Conservation (phyloP, 92 coral and sea anemone species). For the Umimayanthus kanabou region DNA sequence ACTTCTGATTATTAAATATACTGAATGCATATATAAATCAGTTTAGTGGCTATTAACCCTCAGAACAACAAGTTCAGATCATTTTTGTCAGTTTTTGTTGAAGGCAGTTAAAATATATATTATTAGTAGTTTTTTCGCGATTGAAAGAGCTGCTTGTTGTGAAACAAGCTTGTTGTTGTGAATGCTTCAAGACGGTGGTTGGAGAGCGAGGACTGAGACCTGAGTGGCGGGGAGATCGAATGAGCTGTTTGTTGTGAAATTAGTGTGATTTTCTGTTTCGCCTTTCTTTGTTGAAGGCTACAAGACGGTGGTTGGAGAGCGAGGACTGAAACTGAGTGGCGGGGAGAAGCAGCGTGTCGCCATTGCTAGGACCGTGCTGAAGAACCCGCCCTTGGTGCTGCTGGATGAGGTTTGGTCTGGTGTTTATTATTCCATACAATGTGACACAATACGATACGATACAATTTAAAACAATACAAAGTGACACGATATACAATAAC, state of each 20-base stretch:
- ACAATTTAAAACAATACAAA: too few species aligned
- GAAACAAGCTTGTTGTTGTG: background rate
- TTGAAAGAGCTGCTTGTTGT: background rate
- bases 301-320: conserved; percentile 93
- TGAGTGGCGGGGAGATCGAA: conserved; percentile 85
- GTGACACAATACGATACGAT: background rate
- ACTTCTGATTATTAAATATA: too few species aligned
- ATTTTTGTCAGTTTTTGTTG: too few species aligned
- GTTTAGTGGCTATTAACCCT: too few species aligned
- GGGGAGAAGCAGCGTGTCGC: conserved; percentile 99
- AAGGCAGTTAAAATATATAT: background rate
- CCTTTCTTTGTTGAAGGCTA: conserved; percentile 61
- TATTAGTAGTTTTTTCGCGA: too few species aligned
- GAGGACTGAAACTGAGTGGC: conserved; percentile 95
- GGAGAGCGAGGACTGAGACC: conserved; percentile 94
- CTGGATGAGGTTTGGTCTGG: conserved; percentile 75
- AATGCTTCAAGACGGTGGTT: conserved; percentile 88
- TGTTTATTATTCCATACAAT: too few species aligned
- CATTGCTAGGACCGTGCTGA: conserved; percentile 90
- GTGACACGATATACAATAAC: too few species aligned
- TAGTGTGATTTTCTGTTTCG: background rate
- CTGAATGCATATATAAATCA: too few species aligned
- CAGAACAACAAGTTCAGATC: too few species aligned
- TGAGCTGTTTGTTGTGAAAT: background rate
- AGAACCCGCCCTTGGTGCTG: conserved; percentile 95